phyloP scores from a whole-genome alignment of 2,113 vertebrate species.

The Porphyrio hochstetteri region DNA sequence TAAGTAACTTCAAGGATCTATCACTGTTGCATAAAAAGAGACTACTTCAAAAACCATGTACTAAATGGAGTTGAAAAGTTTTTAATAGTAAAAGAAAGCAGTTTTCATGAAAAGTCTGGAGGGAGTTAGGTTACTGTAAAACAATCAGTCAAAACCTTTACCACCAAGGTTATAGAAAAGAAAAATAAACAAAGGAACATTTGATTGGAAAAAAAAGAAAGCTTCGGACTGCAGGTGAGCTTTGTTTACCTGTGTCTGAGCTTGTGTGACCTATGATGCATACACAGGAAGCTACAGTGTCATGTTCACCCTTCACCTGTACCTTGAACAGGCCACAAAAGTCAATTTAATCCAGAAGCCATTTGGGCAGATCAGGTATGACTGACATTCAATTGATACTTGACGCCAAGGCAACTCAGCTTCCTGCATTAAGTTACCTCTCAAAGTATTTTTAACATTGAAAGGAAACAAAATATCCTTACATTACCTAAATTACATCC shows the following conservation, averaged over 20 bases:
- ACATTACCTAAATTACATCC: background rate
- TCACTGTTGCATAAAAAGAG: background rate
- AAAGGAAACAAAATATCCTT: background rate
- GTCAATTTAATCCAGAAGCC: background rate
- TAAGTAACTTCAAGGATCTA: background rate
- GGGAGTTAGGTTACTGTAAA: background rate
- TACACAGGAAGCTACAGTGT: background rate
- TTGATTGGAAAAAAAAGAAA: background rate
- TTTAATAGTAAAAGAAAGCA: background rate
- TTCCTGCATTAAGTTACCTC: background rate
- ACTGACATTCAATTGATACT: background rate
- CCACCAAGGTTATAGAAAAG: accelerated
- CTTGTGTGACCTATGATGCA: background rate
- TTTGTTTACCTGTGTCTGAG: background rate
- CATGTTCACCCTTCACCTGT: background rate
- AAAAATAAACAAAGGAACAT: background rate
- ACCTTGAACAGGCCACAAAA: background rate
- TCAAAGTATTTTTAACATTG: background rate
- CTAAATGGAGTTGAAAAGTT: background rate
- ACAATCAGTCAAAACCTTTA: background rate
- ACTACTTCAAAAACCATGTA: background rate
- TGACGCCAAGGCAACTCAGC: background rate
- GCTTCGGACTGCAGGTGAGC: background rate
- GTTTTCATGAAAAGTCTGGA: background rate
- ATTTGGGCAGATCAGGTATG: background rate